These are phyloP conservation scores for Bettongia penicillata DNA, from an alignment of 2,113 vertebrate genomes.

Conservation along the genomic window DNA sequence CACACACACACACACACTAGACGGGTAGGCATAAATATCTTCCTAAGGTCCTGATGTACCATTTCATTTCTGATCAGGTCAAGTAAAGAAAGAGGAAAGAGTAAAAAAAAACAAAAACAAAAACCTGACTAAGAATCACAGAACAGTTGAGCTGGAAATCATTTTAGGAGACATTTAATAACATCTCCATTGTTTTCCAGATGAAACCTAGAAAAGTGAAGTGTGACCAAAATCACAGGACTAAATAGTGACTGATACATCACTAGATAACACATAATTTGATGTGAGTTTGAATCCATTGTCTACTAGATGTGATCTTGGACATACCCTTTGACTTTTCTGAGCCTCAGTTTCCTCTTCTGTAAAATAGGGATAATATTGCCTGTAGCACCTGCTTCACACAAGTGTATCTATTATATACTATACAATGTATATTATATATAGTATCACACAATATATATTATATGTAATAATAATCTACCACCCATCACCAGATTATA, in stretches of 20 bases:
- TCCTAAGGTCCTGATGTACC: not conserved
- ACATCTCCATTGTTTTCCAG: not conserved
- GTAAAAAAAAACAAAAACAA: too few species aligned
- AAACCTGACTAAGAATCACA: not conserved
- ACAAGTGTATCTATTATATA: too few species aligned
- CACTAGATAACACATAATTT: not conserved
- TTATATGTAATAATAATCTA: not conserved
- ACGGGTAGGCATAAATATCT: too few species aligned
- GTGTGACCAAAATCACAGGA: not conserved
- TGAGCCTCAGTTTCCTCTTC: not conserved
- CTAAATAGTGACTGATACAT: too few species aligned
- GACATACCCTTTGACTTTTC: not conserved
- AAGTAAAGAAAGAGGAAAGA: too few species aligned
- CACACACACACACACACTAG: too few species aligned
- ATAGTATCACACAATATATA: too few species aligned
- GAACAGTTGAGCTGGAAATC: not conserved
- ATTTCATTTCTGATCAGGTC: not conserved
- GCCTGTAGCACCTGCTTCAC: too few species aligned
- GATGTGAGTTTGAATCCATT: not conserved
- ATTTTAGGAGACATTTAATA: not conserved
- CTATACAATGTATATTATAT: too few species aligned
- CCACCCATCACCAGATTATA: not conserved
- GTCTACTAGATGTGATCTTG: not conserved
- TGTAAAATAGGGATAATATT: not conserved
- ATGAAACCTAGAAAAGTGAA: not conserved